Evolutionary conservation across 1,140 invertebrate genomes (phyloP), one percentile per base, ranked within the genome.

Genomic region (Idris sp.): DNA sequence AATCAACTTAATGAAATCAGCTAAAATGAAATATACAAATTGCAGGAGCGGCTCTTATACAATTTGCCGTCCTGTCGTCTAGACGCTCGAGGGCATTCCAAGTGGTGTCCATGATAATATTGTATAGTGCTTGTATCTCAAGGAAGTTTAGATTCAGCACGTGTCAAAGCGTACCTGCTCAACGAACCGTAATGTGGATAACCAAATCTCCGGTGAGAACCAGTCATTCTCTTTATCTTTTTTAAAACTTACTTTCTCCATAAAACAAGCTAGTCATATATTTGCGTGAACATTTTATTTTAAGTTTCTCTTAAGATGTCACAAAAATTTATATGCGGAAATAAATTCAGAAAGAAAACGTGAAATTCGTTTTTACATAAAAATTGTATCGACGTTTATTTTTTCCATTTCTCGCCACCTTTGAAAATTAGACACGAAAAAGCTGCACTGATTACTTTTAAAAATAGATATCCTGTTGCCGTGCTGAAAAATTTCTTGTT

Each of bases 181-280:
- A 86, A 86, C 81, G 82, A 84, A 84, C 83, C 78, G 80, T 83
- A 64, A 74, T 73, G 68, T 53, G 64, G 75, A 74, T 73, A 74
- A 74, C 74, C 71, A 74, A 76, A 77, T 74, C 76, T 58, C 16
- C 28, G 18, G 33, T 59, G 36, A n/a, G 16, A 18, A 54, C 44
- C 31, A 26, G 30, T 5, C 26, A 19, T 9, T 28, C 41, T 61
- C 48, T 36, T 68, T 49, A 54, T 72, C 58, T 62, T 72, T 62
- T 49, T 49, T 61, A 49, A 69, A 72, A 62, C 13, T 72, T 35
- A 62, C 49, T 56, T 62, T 62, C 54, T 49, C 49, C 46, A 44
- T 59, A 53, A 59, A 59, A 44, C 46, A 53, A 59, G 28, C 13
- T 26, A 16, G 28, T 48, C 18, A 25, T 41, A 43, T 33, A 51